Evolutionary conservation across 2,888 invertebrate species (phyloP).

Genomic region (Leptopilina myrica): DNA sequence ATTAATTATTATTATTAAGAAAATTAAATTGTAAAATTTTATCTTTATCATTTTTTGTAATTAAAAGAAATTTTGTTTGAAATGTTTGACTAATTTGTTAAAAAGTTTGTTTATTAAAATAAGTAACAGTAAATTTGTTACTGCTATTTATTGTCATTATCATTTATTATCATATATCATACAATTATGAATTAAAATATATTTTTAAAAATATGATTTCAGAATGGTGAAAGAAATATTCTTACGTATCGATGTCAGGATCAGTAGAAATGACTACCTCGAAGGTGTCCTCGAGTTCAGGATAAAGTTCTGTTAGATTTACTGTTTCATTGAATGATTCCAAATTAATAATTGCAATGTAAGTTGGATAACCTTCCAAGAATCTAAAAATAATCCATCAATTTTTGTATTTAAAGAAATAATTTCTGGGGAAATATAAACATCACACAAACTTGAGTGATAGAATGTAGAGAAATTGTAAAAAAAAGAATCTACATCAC

Average conservation of each 20-base stretch:
- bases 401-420: too few relatives aligned
- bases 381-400: constrained; percentile 50
- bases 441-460: too few relatives aligned
- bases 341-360: constrained; percentile 63
- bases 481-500: constrained; percentile 19
- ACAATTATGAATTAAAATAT: too few relatives aligned
- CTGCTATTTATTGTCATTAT: too few relatives aligned
- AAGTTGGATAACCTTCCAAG: constrained; percentile 57
- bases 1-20: background rate
- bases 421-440: too few relatives aligned
- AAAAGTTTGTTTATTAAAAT: too few relatives aligned
- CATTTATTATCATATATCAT: too few relatives aligned
- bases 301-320: constrained; percentile 61
- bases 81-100: too few relatives aligned
- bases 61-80: too few relatives aligned
- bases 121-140: too few relatives aligned
- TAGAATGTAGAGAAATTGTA: background rate
- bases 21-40: background rate
- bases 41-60: too few relatives aligned
- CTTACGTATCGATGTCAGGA: constrained; percentile 47
- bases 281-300: constrained; percentile 57
- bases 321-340: constrained; percentile 55
- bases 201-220: too few relatives aligned
- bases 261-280: constrained; percentile 47
- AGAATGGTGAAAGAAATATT: background rate